A percentile compares a stretch with the other conserved stretches of the same genome.
Conservation (phyloP, 2,113 vertebrate species). For the Genyomyrus donnyi region DNA sequence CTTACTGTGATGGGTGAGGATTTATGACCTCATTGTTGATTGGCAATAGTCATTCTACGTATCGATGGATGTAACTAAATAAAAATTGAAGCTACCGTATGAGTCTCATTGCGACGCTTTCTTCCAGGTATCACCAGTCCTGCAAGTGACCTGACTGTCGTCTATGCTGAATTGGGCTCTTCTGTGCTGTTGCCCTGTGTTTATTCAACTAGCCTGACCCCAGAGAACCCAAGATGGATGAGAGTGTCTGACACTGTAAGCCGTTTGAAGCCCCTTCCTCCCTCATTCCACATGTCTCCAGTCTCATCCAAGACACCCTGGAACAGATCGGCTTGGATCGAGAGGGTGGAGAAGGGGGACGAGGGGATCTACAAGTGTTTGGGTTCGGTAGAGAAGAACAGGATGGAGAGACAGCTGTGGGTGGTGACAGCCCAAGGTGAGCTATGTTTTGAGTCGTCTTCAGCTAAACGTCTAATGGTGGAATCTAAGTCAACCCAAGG, state of each 20-base stretch:
- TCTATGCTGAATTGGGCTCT: slow-evolving; percentile 54
- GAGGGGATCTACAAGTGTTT: slow-evolving; percentile 54
- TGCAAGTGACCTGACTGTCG: slow-evolving; percentile 17
- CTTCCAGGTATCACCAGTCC: slow-evolving; percentile 52
- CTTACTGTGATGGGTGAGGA: slow-evolving; percentile 52
- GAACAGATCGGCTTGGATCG: slow-evolving; percentile 40
- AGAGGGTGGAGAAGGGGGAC: slow-evolving; percentile 40
- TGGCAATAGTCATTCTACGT: background rate
- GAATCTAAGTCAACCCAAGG: background rate
- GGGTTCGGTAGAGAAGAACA: slow-evolving; percentile 17
- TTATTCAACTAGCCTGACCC: slow-evolving; percentile 37
- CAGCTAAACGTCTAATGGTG: background rate
- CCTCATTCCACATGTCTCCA: slow-evolving; percentile 7
- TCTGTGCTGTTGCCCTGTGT: slow-evolving; percentile 51
- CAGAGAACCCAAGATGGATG: slow-evolving; percentile 33
- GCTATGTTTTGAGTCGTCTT: background rate
- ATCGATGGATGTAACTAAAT: background rate
- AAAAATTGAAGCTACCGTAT: background rate
- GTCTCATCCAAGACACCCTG: background rate
- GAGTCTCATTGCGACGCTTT: background rate
- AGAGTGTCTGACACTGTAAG: slow-evolving; percentile 18
- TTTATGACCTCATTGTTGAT: background rate
- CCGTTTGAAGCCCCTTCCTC: background rate
- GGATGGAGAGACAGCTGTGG: slow-evolving; percentile 39
- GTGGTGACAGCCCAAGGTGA: slow-evolving; percentile 55